Evolutionary conservation across 2,888 invertebrate genomes (phyloP).

Genomic region (Pachymerium ferrugineum): DNA sequence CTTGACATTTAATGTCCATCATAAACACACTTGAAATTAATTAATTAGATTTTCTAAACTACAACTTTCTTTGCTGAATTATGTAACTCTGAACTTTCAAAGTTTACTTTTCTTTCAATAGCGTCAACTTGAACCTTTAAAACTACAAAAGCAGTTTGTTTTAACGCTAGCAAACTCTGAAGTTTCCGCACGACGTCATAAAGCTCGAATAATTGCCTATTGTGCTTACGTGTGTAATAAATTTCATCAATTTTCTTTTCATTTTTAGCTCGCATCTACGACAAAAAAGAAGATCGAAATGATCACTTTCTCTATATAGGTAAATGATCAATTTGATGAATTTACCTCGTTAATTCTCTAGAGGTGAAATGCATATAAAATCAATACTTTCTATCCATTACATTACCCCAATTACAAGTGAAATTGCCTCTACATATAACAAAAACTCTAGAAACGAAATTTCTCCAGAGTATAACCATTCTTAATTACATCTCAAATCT

Average conservation of each 20-base stretch:
- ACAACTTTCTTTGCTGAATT: no score
- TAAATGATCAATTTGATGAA: conserved; percentile 19
- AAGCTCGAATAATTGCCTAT: background rate
- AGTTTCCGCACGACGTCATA: background rate
- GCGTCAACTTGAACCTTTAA: background rate
- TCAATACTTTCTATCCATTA: background rate
- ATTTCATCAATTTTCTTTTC: background rate
- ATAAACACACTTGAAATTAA: background rate
- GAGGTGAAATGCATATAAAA: no score
- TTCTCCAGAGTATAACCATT: no score
- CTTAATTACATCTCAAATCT: no score
- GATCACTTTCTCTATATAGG: background rate
- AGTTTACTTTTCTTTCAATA: background rate
- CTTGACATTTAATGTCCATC: background rate
- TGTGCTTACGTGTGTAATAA: background rate
- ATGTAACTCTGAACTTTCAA: no score
- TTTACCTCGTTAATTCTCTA: background rate
- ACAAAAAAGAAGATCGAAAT: background rate
- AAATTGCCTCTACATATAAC: background rate
- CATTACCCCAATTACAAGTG: background rate
- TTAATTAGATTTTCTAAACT: background rate
- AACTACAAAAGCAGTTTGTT: background rate
- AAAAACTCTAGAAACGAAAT: no score
- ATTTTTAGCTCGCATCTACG: background rate
- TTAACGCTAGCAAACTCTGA: background rate